Conservation (phyloP, 1,140 invertebrate genomes). For the Formica exsecta region DNA sequence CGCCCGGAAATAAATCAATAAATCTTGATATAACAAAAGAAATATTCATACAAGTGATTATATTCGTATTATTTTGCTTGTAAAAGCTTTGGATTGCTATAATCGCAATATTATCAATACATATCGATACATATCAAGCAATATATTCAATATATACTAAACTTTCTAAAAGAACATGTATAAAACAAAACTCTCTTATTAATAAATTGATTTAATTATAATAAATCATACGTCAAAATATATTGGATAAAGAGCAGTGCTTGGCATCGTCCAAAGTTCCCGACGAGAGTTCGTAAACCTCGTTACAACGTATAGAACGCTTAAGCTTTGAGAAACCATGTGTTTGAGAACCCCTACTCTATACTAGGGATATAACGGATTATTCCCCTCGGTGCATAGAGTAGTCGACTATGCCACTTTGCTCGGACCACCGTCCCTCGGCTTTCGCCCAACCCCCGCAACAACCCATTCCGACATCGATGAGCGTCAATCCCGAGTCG, state of each 20-base stretch:
- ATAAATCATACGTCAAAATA: background rate
- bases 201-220: no score
- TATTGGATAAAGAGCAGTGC: background rate
- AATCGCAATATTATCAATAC: background rate
- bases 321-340: background rate
- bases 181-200: background rate
- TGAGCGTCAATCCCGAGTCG: conserved; percentile 60
- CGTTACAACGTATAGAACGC: background rate
- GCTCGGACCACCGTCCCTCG: conserved; percentile 54
- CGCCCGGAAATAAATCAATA: background rate
- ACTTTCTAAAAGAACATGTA: background rate
- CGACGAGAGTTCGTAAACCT: background rate
- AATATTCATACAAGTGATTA: background rate
- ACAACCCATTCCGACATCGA: conserved; percentile 38
- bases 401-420: conserved; percentile 62
- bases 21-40: background rate
- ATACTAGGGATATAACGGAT: conserved; percentile 55
- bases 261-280: background rate
- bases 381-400: conserved; percentile 60
- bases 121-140: background rate
- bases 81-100: background rate
- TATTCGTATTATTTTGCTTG: background rate
- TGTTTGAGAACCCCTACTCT: conserved; percentile 44
- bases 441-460: conserved; percentile 48
- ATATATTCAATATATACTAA: background rate